phyloP scores from a whole-genome alignment of 2,888 invertebrate genomes.

The Thera britannica region DNA sequence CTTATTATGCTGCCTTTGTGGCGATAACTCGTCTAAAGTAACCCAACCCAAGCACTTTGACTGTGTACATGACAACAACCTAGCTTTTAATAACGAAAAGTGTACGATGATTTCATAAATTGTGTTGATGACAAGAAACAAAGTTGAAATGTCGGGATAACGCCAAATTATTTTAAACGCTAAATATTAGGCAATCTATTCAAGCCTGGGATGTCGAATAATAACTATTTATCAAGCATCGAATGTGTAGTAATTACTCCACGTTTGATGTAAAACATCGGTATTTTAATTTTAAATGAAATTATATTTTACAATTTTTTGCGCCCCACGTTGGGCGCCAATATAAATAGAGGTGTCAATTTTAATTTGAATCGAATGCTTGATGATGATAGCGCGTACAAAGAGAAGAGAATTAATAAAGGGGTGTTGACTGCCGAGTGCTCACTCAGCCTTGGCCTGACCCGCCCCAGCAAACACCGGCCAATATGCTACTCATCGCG shows the following conservation, averaged over 20 bases:
- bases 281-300: constrained; percentile 28
- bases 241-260: constrained; percentile 22
- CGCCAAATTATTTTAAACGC: background rate
- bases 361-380: constrained; percentile 76
- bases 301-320: constrained; percentile 42
- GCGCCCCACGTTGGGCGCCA: constrained; percentile 63
- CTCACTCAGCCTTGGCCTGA: constrained; percentile 41
- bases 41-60: constrained; percentile 39
- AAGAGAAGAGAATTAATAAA: constrained; percentile 79
- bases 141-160: constrained; percentile 5
- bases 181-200: background rate
- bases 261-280: constrained; percentile 8
- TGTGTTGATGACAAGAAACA: background rate
- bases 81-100: constrained; percentile 49
- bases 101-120: constrained; percentile 10
- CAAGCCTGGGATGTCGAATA: constrained; percentile 1
- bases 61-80: constrained; percentile 41
- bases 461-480: constrained; percentile 33
- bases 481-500: constrained; percentile 32
- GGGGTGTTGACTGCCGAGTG: constrained; percentile 69
- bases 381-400: constrained; percentile 71
- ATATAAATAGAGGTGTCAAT: constrained; percentile 61
- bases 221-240: background rate
- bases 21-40: constrained; percentile 43
- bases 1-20: constrained; percentile 45